Percentiles rank a stretch among this genome's conserved stretches.
Evolutionary conservation across 2,797 vertebrate species (phyloP).

Genomic region (Nannoperca australis): DNA sequence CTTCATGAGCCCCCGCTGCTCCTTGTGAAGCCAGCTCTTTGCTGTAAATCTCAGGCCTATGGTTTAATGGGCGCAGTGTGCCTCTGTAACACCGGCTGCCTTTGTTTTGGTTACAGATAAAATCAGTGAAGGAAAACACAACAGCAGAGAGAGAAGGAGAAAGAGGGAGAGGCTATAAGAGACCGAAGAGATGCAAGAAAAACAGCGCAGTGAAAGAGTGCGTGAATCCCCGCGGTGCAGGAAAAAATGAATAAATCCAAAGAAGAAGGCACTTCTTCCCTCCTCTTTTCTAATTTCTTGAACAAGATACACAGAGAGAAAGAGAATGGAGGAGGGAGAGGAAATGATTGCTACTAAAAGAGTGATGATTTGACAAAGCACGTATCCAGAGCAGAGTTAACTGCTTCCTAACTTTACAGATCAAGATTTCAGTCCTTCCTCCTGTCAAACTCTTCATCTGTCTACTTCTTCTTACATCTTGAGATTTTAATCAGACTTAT

Average conservation of each 20-base stretch:
- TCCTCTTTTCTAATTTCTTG: constrained; percentile 33
- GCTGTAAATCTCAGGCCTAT: constrained; percentile 61
- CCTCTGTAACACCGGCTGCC: constrained; percentile 65
- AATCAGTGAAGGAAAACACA: constrained; percentile 73
- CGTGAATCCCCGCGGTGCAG: constrained; percentile 48
- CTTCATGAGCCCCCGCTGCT: constrained; percentile 19
- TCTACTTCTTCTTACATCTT: constrained; percentile 29
- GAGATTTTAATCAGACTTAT: constrained; percentile 34
- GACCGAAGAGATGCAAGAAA: constrained; percentile 42
- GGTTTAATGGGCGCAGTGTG: constrained; percentile 65
- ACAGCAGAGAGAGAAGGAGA: constrained; percentile 40
- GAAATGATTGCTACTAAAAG: constrained; percentile 53
- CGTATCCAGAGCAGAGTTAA: constrained; percentile 27
- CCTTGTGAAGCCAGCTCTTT: constrained; percentile 18
- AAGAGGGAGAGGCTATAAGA: constrained; percentile 23
- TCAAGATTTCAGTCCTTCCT: constrained; percentile 9
- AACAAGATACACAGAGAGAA: constrained; percentile 43
- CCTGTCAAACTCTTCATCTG: constrained; percentile 18
- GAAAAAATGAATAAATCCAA: constrained; percentile 54
- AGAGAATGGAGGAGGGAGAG: constrained; percentile 40
- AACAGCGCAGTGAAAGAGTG: constrained; percentile 26
- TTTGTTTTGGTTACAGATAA: constrained; percentile 84
- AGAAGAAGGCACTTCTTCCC: constrained; percentile 29
- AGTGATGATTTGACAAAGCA: constrained; percentile 67
- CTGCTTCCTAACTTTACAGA: constrained; percentile 33